Evolutionary conservation across 2,797 vertebrate genomes (phyloP), one percentile per base, ranked within the genome.

Genomic region (Fundulus diaphanus): DNA sequence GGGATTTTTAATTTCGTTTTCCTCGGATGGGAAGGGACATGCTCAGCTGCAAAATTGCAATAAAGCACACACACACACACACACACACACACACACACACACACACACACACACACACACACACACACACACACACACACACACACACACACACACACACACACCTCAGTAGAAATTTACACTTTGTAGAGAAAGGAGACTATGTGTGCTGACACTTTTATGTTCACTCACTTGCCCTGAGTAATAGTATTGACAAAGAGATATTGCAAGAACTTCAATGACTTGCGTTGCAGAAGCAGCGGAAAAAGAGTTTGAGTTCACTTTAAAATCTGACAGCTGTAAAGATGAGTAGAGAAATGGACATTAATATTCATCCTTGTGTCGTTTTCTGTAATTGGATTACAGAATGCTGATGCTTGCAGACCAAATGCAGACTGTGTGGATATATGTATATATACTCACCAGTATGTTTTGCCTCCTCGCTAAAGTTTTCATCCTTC

Each of bases 371-470:
- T 83, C 74, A 27, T n/a, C 31, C n/a, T 63, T 2, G 20, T 77
- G 85, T 82, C 66, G 48, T 46, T 73, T 69, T 78, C 57, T 35
- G 22, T 82, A 81, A 84, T 85, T 87, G 63, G 81, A 78, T 87
- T 81, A 82, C 70, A 59, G 63, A 80, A 63, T 40, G 72, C 63
- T 7, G 24, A 42, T 42, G n/a, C 37, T 66, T 42, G 15, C 35
- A n/a, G 22, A n/a, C 59, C 59, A 63, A 57, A 12, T 15, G 6
- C 13, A 31, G 27, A 57, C 31, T 22, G 11, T 37, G 59, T 63
- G 59, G 9, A 37, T 63, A 37, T 24, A 20, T 24, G 33, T 35
- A 37, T 9, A 63, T n/a, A 63, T 24, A 63, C 33, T 63, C 59
- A 63, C 9, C 9, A 13, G 33, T 37, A 63, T 8, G 4, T 63